phyloP scores from a whole-genome alignment of 2,888 invertebrate genomes.

The Linnaemya vulpina region DNA sequence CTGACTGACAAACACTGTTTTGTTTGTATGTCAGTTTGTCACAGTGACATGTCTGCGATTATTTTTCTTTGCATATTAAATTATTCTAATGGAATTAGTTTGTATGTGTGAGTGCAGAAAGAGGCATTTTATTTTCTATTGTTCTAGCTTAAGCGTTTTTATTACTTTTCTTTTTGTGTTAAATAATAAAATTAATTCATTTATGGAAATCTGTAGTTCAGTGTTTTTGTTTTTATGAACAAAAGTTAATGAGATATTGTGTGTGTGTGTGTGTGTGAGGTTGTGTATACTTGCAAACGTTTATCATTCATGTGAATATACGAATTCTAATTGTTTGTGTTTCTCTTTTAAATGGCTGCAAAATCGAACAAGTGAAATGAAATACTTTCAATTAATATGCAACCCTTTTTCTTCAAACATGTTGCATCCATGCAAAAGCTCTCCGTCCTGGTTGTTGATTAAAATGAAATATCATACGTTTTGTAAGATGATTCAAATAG shows the following conservation, averaged over 20 bases:
- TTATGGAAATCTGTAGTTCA: neutral
- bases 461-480: too few species aligned
- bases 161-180: neutral
- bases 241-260: conserved; percentile 32
- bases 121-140: neutral
- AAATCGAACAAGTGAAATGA: too few species aligned
- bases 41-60: neutral
- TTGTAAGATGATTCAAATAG: too few species aligned
- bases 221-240: conserved; percentile 1
- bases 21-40: neutral
- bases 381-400: too few species aligned
- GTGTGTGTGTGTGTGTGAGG: neutral
- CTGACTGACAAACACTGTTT: conserved; percentile 15
- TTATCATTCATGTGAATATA: neutral
- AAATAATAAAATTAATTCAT: neutral
- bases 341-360: neutral
- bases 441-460: too few species aligned
- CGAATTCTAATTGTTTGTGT: conserved; percentile 22
- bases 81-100: conserved; percentile 29
- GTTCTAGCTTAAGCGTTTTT: conserved; percentile 21
- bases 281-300: neutral
- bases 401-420: too few species aligned
- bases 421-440: too few species aligned
- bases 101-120: neutral
- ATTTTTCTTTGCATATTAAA: conserved; percentile 38